phyloP scores from a whole-genome alignment of 2,113 vertebrate genomes.

The Desmodus rotundus region DNA sequence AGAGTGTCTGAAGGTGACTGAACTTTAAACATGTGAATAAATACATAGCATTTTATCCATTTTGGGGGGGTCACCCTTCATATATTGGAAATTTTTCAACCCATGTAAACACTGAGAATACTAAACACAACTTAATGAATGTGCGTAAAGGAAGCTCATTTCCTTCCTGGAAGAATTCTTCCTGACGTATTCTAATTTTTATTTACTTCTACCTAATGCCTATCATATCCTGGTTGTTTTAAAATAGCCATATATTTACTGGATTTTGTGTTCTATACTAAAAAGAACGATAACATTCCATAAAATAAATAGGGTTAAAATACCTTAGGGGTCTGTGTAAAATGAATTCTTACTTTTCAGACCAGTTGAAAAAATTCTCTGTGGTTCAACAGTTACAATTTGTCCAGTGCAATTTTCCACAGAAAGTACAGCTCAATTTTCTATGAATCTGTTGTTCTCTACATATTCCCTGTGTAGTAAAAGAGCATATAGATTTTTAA shows the following conservation, averaged over 20 bases:
- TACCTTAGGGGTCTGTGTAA: not conserved
- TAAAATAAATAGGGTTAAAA: not conserved
- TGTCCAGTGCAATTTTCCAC: not conserved
- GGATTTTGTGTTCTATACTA: not conserved
- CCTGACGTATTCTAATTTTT: not conserved
- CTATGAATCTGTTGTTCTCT: not conserved
- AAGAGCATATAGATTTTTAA: not conserved
- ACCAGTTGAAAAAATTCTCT: not conserved
- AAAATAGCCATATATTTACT: not conserved
- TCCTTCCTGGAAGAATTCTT: not conserved
- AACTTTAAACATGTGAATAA: too few species aligned
- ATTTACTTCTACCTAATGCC: slow-evolving; percentile 34
- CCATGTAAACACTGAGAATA: not conserved
- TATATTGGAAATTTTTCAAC: not conserved
- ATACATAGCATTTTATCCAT: too few species aligned
- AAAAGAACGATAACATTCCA: not conserved
- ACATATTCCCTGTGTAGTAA: not conserved
- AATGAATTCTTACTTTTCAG: not conserved
- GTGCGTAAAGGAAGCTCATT: not conserved
- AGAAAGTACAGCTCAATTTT: not conserved
- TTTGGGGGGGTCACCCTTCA: too few species aligned
- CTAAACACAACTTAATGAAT: slow-evolving; percentile 19
- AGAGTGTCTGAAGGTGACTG: too few species aligned
- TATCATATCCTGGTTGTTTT: not conserved
- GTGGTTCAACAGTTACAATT: not conserved